A percentile compares a stretch with the other conserved stretches of the same genome.
Conservation (phyloP, 2,113 vertebrate species). For the Rhadina sibilatrix region DNA sequence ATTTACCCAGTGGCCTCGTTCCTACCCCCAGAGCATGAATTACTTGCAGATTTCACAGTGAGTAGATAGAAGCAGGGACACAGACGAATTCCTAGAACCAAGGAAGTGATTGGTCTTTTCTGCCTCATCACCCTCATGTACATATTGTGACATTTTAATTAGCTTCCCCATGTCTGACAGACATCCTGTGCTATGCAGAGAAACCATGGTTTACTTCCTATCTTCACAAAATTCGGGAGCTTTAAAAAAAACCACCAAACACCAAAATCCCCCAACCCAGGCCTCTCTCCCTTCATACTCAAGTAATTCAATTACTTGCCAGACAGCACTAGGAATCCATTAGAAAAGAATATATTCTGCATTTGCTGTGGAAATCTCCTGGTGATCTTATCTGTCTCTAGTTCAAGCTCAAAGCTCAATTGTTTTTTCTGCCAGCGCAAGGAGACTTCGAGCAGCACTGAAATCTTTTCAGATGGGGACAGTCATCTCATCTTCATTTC, state of each 20-base stretch:
- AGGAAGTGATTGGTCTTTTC: neutral
- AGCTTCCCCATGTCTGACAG: neutral
- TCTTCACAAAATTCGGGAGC: neutral
- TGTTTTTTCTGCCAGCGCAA: conserved; percentile 28
- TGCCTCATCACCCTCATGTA: neutral
- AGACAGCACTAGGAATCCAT: conserved; percentile 66
- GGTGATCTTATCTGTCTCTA: conserved; percentile 65
- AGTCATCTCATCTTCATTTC: conserved; percentile 46
- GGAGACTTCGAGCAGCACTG: conserved; percentile 22
- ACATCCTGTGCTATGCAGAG: neutral
- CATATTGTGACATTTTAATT: conserved; percentile 50
- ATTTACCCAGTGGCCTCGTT: neutral
- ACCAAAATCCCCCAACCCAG: neutral
- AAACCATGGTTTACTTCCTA: neutral
- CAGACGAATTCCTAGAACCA: neutral
- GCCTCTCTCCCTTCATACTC: neutral
- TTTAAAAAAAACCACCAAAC: neutral
- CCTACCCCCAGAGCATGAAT: neutral
- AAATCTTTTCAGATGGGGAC: conserved; percentile 29
- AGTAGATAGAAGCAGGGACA: neutral
- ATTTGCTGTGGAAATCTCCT: conserved; percentile 65
- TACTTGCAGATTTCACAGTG: neutral
- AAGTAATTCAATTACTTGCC: conserved; percentile 75
- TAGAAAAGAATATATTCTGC: conserved; percentile 65
- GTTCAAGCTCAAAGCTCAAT: conserved; percentile 48